phyloP scores from a whole-genome alignment of 2,113 vertebrate species.

The Mesembrinibis cayennensis region DNA sequence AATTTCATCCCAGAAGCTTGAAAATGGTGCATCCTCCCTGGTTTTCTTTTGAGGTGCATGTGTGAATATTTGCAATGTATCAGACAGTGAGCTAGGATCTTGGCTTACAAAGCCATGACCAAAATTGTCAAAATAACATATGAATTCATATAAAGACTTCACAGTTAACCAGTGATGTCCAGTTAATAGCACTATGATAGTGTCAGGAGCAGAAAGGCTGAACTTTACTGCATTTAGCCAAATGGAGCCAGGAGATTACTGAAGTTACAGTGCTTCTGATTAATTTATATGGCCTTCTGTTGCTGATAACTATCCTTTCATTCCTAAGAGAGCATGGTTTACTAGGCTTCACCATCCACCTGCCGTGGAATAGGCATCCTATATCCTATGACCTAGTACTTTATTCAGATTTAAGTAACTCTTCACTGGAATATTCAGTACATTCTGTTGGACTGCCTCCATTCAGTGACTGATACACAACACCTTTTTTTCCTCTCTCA shows the following conservation, averaged over 20 bases:
- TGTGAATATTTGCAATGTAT: not conserved
- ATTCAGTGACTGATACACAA: not conserved
- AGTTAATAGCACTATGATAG: not conserved
- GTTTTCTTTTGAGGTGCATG: not conserved
- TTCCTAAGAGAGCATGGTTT: not conserved
- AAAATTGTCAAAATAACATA: not conserved
- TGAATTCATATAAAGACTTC: not conserved
- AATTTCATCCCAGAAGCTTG: not conserved
- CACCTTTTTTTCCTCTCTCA: not conserved
- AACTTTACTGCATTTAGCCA: not conserved
- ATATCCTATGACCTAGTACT: not conserved
- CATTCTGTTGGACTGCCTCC: not conserved
- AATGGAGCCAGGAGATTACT: not conserved
- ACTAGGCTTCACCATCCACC: not conserved
- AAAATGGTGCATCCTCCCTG: not conserved
- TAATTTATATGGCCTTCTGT: not conserved
- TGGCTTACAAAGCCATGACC: not conserved
- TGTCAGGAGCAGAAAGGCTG: not conserved
- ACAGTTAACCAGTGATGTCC: not conserved
- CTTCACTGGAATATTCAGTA: not conserved
- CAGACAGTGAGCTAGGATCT: not conserved
- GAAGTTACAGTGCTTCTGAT: not conserved
- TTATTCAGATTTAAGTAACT: not conserved
- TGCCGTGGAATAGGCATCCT: not conserved
- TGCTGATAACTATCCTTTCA: not conserved